Evolutionary conservation across 2,888 invertebrate species (phyloP), one percentile per base, ranked within the genome.

Genomic region (Eristalis tenax): DNA sequence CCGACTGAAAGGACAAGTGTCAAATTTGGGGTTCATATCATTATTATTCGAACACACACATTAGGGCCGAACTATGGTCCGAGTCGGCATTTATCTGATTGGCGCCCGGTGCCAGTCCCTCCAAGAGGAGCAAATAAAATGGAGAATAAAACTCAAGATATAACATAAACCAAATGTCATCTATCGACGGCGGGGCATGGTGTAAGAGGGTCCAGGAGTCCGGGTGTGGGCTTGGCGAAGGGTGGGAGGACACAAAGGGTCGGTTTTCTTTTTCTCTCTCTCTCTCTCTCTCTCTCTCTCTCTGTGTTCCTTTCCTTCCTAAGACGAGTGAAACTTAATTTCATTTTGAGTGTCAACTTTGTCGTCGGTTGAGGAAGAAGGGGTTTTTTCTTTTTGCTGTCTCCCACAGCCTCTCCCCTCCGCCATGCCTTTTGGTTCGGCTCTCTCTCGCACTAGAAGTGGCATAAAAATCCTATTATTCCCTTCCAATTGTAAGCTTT

Each of bases 381-480:
- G 50, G 57, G 28, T 4, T 28, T 4, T 32, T 32, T 32, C 5
- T 32, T 26, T 68, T 35, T 32, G 35, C 56, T 64, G 57, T 56
- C 50, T 28, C 59, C 26, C 2, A 3, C 32, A 1, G 32, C 22
- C 8, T 68, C 65, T 83, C 4, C 64, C 56, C 38, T n/a, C 8
- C 32, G 10, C 56, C 50, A 59, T 80, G 73, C 65, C 68, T 43
- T 83, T 83, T 83, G 61, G 63, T 56, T 15, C 43, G 35, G 26
- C 26, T 65, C 76, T 64, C 75, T 40, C 64, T 57, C 76, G 63
- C 75, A 61, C 64, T 57, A 65, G 69, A 88, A 88, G 84, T 88
- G 88, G 89, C 88, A 89, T 89, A 88, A 88, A 88, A 89, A 89
- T 89, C 89, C 89, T 88, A 89, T 89, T 89, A 89, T 88, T 88